phyloP scores from a whole-genome alignment of 2,888 invertebrate genomes.

The Stenichneumon culpator region DNA sequence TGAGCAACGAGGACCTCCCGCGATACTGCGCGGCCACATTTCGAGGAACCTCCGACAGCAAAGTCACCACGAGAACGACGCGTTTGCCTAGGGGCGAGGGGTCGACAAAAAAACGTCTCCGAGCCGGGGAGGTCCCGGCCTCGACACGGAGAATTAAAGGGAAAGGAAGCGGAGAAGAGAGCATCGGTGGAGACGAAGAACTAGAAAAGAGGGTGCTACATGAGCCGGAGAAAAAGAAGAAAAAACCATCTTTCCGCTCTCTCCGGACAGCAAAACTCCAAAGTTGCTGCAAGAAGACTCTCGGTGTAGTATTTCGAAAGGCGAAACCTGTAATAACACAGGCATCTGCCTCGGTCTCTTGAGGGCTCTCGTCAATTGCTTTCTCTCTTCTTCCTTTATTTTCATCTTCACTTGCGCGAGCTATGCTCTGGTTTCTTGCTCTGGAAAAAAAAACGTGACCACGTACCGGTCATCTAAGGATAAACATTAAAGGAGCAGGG shows the following conservation, averaged over 20 bases:
- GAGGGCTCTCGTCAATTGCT: slow-evolving; percentile 49
- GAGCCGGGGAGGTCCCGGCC: slow-evolving; percentile 44
- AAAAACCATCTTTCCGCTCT: slow-evolving; percentile 34
- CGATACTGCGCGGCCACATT: slow-evolving; percentile 22
- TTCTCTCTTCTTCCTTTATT: slow-evolving; percentile 36
- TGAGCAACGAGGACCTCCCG: slow-evolving; percentile 47
- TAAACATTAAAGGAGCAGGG: too few relatives aligned
- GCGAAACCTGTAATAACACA: slow-evolving; percentile 81
- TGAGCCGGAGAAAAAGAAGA: slow-evolving; percentile 8
- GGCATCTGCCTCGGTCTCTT: slow-evolving; percentile 77
- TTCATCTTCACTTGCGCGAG: slow-evolving; percentile 41
- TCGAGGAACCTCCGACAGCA: slow-evolving; percentile 55
- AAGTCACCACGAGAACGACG: slow-evolving; percentile 28
- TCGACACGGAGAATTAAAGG: slow-evolving; percentile 41
- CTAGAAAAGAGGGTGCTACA: slow-evolving; percentile 44
- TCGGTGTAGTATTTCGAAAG: slow-evolving; percentile 79
- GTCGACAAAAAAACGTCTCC: slow-evolving; percentile 48
- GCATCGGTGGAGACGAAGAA: slow-evolving; percentile 29
- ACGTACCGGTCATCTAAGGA: too few relatives aligned
- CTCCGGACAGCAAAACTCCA: slow-evolving; percentile 42
- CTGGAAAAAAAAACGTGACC: too few relatives aligned
- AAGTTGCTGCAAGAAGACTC: slow-evolving; percentile 53
- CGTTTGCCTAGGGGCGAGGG: slow-evolving; percentile 31
- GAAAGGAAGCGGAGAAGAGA: slow-evolving; percentile 34
- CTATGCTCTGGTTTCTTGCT: slow-evolving; percentile 33